Conservation (phyloP, 2,113 vertebrate genomes). For the Sinocyclocheilus rhinocerous region DNA sequence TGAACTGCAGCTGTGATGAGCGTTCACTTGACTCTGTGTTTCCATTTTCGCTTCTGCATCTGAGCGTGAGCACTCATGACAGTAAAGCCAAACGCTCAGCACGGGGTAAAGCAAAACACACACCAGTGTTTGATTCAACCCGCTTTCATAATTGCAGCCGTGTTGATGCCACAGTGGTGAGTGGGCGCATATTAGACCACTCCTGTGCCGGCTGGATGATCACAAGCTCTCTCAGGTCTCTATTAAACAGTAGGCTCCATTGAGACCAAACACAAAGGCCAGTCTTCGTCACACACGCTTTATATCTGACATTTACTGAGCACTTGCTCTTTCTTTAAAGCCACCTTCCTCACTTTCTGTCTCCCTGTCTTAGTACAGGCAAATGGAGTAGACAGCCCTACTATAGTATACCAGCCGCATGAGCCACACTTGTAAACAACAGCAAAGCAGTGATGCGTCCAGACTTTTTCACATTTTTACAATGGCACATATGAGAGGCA, state of each 20-base stretch:
- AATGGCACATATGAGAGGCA: neutral
- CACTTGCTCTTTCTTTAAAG: conserved; percentile 30
- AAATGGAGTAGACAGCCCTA: conserved; percentile 5
- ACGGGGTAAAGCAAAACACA: conserved; percentile 23
- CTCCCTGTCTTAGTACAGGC: neutral
- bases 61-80: neutral
- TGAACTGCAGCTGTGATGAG: conserved; percentile 83
- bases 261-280: conserved; percentile 20
- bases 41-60: neutral
- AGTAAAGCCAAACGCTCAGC: conserved; percentile 28
- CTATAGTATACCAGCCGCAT: neutral
- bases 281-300: conserved; percentile 30
- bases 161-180: conserved; percentile 29
- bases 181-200: conserved; percentile 27
- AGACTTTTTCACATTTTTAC: neutral
- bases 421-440: neutral
- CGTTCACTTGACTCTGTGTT: conserved; percentile 16
- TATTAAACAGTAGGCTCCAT: conserved; percentile 20
- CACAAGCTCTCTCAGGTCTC: conserved; percentile 17
- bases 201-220: conserved; percentile 23
- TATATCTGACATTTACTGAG: conserved; percentile 41
- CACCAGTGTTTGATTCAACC: conserved; percentile 23
- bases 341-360: neutral
- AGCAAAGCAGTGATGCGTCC: neutral
- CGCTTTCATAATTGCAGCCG: conserved; percentile 6